These are phyloP conservation scores for Chorisops tibialis DNA, from an alignment of 2,888 invertebrate genomes.

Conservation along the genomic window DNA sequence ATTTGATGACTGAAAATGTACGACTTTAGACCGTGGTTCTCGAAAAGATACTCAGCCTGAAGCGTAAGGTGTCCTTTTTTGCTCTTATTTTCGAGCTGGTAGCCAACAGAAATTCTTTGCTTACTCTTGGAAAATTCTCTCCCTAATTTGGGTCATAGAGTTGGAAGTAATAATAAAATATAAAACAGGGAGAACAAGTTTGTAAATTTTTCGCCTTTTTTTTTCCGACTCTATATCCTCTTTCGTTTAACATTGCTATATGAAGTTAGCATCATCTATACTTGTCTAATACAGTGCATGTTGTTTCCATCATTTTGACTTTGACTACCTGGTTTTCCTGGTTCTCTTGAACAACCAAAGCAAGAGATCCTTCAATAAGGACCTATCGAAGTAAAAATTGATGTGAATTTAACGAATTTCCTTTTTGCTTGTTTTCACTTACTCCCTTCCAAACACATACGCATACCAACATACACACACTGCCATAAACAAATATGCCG, in stretches of 20 bases:
- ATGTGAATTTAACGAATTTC: constrained; percentile 22
- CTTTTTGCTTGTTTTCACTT: constrained; percentile 5
- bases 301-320: too few species aligned
- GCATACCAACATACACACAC: not conserved
- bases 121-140: constrained; percentile 15
- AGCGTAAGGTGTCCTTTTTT: too few species aligned
- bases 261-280: too few species aligned
- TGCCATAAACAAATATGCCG: not conserved
- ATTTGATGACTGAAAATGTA: too few species aligned
- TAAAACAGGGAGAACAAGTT: not conserved
- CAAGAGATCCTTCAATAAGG: too few species aligned
- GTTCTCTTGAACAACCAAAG: too few species aligned
- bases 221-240: constrained; percentile 1
- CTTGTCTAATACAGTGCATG: too few species aligned
- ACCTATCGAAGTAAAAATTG: constrained; percentile 15
- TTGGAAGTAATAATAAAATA: constrained; percentile 10
- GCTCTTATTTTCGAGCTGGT: too few species aligned
- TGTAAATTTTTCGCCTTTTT: not conserved
- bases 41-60: too few species aligned
- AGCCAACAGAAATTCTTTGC: constrained; percentile 1
- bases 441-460: not conserved
- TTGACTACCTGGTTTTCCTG: too few species aligned
- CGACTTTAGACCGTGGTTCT: too few species aligned
- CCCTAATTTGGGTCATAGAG: constrained; percentile 27
- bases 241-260: too few species aligned